Conservation (phyloP, 1,140 invertebrate genomes). For the Notospermus geniculatus region DNA sequence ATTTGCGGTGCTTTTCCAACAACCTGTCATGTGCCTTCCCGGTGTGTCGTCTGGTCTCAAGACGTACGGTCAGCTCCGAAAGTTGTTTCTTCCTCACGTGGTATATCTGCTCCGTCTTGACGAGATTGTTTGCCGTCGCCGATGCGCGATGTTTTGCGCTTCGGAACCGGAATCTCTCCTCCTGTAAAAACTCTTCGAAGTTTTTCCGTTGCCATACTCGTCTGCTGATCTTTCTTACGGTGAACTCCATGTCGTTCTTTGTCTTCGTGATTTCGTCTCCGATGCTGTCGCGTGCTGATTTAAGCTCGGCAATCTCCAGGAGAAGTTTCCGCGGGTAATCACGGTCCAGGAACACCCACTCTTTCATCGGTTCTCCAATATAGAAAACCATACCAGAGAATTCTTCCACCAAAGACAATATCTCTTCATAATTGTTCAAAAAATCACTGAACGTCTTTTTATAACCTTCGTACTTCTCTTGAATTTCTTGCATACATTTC, state of each 20-base stretch:
- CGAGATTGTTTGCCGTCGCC: neutral
- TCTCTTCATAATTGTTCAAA: slow-evolving; percentile 23
- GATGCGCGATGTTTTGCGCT: neutral
- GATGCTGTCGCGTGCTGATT: slow-evolving; percentile 20
- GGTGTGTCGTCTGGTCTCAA: no score
- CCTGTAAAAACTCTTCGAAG: no score
- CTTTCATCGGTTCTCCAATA: slow-evolving; percentile 24
- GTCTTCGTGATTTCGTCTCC: slow-evolving; percentile 19
- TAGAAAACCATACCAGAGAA: slow-evolving; percentile 18
- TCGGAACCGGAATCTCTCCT: no score
- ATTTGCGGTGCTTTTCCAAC: no score
- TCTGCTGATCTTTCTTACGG: neutral
- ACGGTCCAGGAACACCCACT: slow-evolving; percentile 33
- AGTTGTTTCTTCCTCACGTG: no score
- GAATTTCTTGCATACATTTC: slow-evolving; percentile 18
- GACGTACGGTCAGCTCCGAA: no score
- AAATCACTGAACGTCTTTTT: slow-evolving; percentile 22
- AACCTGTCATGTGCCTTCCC: no score
- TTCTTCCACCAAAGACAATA: slow-evolving; percentile 26
- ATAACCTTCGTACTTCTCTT: slow-evolving; percentile 15
- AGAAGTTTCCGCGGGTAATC: slow-evolving; percentile 28
- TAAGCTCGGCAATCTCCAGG: slow-evolving; percentile 21
- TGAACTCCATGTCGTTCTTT: slow-evolving; percentile 5
- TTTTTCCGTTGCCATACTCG: neutral
- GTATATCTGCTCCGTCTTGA: no score